Evolutionary conservation across 2,113 vertebrate genomes (phyloP).

Genomic region (Neodontobutis hainanensis): DNA sequence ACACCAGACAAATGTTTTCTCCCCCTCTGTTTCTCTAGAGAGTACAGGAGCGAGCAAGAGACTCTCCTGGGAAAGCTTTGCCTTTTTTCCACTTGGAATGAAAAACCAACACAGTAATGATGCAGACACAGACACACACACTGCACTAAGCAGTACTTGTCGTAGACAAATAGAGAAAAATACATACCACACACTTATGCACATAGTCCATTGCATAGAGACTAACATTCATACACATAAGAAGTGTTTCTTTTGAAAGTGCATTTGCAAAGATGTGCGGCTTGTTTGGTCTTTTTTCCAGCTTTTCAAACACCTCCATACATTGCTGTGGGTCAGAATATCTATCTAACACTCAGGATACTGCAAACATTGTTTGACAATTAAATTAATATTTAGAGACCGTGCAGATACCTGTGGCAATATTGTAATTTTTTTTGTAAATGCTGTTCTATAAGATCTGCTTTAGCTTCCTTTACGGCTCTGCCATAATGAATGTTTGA

Average conservation of each 20-base stretch:
- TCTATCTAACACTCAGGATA: neutral
- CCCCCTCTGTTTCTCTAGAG: constrained; percentile 37
- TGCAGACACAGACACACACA: constrained; percentile 58
- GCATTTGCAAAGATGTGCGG: constrained; percentile 19
- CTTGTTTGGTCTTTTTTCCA: constrained; percentile 25
- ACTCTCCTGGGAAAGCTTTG: constrained; percentile 67
- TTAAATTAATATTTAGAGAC: too few relatives aligned
- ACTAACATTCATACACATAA: constrained; percentile 17
- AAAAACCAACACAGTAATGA: constrained; percentile 80
- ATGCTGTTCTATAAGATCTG: too few relatives aligned
- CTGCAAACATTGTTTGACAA: neutral
- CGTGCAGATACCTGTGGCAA: too few relatives aligned
- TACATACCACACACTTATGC: constrained; percentile 16
- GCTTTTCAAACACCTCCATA: constrained; percentile 19
- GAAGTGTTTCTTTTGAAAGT: constrained; percentile 41
- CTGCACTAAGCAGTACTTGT: constrained; percentile 20
- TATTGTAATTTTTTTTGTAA: too few relatives aligned
- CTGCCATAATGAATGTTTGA: too few relatives aligned
- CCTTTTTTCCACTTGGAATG: constrained; percentile 61
- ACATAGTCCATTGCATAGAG: constrained; percentile 20
- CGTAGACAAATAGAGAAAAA: constrained; percentile 40
- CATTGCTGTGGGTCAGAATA: neutral
- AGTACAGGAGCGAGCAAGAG: constrained; percentile 44
- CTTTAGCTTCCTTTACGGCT: too few relatives aligned
- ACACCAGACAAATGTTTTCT: constrained; percentile 63